phyloP scores from a whole-genome alignment of 2,888 invertebrate species.

The Hartigia nigra region DNA sequence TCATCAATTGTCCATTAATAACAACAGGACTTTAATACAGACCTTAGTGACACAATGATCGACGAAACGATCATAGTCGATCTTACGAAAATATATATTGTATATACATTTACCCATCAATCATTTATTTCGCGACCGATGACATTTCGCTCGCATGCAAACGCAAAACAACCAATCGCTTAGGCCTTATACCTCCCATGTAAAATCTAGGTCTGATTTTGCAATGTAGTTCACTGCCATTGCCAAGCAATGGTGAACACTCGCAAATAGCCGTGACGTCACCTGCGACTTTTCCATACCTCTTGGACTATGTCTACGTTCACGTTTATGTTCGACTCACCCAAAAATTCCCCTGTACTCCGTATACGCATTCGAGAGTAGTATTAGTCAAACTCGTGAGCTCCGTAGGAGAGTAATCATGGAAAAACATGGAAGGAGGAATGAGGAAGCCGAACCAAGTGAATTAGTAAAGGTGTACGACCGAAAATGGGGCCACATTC shows the following conservation, averaged over 20 bases:
- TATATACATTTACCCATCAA: neutral
- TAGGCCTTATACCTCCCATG: neutral
- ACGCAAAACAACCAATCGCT: neutral
- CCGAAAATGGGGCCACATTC: constrained; percentile 63
- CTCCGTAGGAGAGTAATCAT: constrained; percentile 9
- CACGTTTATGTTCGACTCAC: neutral
- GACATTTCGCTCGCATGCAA: neutral
- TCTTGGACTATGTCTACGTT: neutral
- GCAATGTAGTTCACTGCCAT: neutral
- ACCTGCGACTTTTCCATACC: neutral
- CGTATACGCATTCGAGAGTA: neutral
- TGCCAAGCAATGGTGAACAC: neutral
- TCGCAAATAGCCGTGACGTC: too few relatives aligned
- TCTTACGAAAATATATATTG: neutral
- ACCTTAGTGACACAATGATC: neutral
- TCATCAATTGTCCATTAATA: neutral
- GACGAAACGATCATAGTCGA: neutral
- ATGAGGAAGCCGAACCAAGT: constrained; percentile 42
- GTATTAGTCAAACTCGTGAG: neutral
- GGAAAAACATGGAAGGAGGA: constrained; percentile 22
- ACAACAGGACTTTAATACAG: neutral
- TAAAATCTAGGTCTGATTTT: neutral
- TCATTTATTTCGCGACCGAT: neutral
- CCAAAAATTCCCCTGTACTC: neutral
- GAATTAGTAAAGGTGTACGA: constrained; percentile 63